Base-by-base conservation (phyloP, 2,113 vertebrate genomes). In the Clarias batrachus region DNA sequence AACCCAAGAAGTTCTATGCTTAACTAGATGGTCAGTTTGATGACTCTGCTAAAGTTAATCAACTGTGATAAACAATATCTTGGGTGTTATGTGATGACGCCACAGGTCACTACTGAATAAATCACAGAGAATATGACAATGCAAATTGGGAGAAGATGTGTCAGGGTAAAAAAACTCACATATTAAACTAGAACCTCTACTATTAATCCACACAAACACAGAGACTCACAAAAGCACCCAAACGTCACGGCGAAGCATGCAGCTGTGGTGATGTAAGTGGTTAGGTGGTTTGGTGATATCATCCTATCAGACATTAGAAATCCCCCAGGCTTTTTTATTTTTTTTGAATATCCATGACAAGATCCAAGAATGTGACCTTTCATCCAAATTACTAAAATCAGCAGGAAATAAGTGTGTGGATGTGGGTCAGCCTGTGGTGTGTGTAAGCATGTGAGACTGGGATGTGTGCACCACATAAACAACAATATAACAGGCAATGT, bases 211-310 rank as follows among this genome's bases (percentile, higher is more conserved):
- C 52, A 41, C 81, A 81, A 59, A 77, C 84, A 66, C 85, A 82
- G 76, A 68, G 86, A 86, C 81, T 76, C 66, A 63, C 77, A 48
- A 83, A 91, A 89, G 30, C 66, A 78, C 73, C 48, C 85, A 41
- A 84, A 70, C 83, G 60, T 90, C 91, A 89, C 81, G 91, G 89
- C 90, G 91, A 91, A 94, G 91, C 93, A 81, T 87, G 91, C 93
- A 95, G 94, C 93, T 95, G 94, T 76, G 91, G 88, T 94, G 94
- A 95, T 94, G 94, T 94, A 92, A 95, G 93, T 89, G 90, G 93
- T 95, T 91, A 93, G 91, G 90, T 88, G 92, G 91, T 91, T 91
- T 85, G 87, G 92, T 95, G 93, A 95, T 92, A 93, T 95, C 93
- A 95, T 93, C 91, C 91, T 90, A 89, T 80, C 92, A 92, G 92